phyloP scores from a whole-genome alignment of 2,113 vertebrate genomes.

The Perca fluviatilis region DNA sequence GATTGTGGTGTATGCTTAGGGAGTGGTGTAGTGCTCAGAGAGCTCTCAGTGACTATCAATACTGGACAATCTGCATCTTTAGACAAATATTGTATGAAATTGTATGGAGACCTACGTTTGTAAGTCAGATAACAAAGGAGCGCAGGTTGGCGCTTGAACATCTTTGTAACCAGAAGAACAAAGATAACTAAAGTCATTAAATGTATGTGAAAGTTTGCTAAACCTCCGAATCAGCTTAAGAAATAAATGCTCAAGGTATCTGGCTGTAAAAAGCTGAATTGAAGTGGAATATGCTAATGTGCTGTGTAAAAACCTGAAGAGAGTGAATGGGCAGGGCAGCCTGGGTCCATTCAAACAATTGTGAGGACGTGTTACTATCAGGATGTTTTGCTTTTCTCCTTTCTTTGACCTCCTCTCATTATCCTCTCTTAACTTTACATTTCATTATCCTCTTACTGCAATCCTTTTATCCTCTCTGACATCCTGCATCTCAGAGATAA shows the following conservation, averaged over 20 bases:
- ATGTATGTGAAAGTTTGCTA: constrained; percentile 4
- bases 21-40: neutral
- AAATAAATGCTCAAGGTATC: neutral
- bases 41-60: neutral
- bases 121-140: neutral
- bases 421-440: constrained; percentile 67
- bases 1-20: neutral
- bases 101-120: neutral
- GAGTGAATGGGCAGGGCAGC: neutral
- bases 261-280: neutral
- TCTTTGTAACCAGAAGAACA: constrained; percentile 12
- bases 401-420: constrained; percentile 54
- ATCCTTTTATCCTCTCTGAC: constrained; percentile 63
- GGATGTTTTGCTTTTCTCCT: constrained; percentile 43
- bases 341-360: constrained; percentile 3
- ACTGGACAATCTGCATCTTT: neutral
- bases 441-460: constrained; percentile 76
- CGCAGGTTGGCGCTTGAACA: constrained; percentile 11
- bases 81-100: neutral
- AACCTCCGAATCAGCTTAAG: constrained; percentile 5
- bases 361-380: neutral
- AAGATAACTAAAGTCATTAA: constrained; percentile 20
- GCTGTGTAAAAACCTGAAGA: neutral
- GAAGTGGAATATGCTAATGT: neutral
- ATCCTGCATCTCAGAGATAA: constrained; percentile 52